phyloP scores from a whole-genome alignment of 2,888 invertebrate species.

The Thera britannica region DNA sequence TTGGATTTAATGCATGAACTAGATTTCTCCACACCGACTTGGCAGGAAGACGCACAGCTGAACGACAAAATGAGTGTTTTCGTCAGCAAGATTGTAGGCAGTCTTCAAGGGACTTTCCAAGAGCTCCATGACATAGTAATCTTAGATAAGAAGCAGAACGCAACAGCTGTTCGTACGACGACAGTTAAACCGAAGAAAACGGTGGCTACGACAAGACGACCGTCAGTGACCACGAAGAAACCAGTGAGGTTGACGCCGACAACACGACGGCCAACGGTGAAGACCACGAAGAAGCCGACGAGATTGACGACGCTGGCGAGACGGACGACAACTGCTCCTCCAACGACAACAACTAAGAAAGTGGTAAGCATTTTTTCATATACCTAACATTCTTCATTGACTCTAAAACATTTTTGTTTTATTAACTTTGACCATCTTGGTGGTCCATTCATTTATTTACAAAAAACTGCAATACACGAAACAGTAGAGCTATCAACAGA shows the following conservation, averaged over 20 bases:
- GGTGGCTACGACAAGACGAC: conserved; percentile 70
- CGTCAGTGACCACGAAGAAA: conserved; percentile 76
- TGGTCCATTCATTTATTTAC: too few relatives aligned
- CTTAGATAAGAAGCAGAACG: conserved; percentile 74
- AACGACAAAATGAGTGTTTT: conserved; percentile 92
- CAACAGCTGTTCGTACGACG: conserved; percentile 65
- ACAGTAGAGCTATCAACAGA: too few relatives aligned
- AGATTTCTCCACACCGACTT: conserved; percentile 91
- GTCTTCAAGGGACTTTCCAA: conserved; percentile 92
- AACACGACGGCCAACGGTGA: conserved; percentile 66
- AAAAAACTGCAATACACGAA: too few relatives aligned
- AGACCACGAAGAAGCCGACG: conserved; percentile 75
- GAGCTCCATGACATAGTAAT: conserved; percentile 91
- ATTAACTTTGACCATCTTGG: too few relatives aligned
- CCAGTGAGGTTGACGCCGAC: conserved; percentile 68
- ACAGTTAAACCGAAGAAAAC: conserved; percentile 73
- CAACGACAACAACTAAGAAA: conserved; percentile 66
- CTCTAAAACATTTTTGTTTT: too few relatives aligned
- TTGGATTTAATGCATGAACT: conserved; percentile 79
- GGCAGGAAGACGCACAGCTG: conserved; percentile 90
- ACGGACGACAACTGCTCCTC: conserved; percentile 56
- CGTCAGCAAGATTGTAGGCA: conserved; percentile 93
- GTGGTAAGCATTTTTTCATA: conserved; percentile 56
- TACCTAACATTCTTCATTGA: too few relatives aligned
- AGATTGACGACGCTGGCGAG: conserved; percentile 62